These are phyloP conservation scores for Andrena minutula DNA, from an alignment of 2,888 invertebrate genomes.

Conservation along the genomic window DNA sequence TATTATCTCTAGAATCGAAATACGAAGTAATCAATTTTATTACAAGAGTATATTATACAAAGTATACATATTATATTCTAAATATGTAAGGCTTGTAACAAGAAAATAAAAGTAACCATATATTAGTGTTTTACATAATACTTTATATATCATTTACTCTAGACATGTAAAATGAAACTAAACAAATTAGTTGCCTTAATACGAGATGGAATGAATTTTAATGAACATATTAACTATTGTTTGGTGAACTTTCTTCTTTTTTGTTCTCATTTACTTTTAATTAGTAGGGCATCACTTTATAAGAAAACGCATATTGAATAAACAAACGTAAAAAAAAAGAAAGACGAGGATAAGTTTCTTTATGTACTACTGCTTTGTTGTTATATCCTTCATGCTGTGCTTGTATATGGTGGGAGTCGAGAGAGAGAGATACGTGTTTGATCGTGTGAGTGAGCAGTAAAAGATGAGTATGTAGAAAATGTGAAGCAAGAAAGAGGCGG, in stretches of 20 bases:
- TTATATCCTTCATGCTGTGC: constrained; percentile 71
- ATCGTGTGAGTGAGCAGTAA: constrained; percentile 58
- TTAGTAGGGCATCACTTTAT: constrained; percentile 79
- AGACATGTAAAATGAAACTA: constrained; percentile 81
- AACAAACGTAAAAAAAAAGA: constrained; percentile 75
- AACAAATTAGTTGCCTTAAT: constrained; percentile 83
- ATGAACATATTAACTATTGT: constrained; percentile 77
- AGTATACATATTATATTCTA: constrained; percentile 85
- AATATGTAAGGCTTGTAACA: constrained; percentile 85
- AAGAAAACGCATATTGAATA: constrained; percentile 78
- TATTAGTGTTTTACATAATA: constrained; percentile 85
- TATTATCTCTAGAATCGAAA: constrained; percentile 83
- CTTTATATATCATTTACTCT: constrained; percentile 84
- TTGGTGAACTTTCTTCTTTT: constrained; percentile 73
- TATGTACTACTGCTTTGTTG: constrained; percentile 72
- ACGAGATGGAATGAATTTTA: constrained; percentile 72
- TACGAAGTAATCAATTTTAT: constrained; percentile 84
- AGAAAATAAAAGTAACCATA: constrained; percentile 84
- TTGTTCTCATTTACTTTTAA: constrained; percentile 76
- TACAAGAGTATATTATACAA: constrained; percentile 84
- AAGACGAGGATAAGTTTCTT: constrained; percentile 57
- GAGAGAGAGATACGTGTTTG: constrained; percentile 52
- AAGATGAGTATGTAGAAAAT: constrained; percentile 51
- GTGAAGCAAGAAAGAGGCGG: constrained; percentile 57
- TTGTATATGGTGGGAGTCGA: constrained; percentile 63